Percentiles rank a stretch among this genome's conserved stretches.
Conservation (phyloP, 2,113 vertebrate species). For the Chloebia gouldiae region DNA sequence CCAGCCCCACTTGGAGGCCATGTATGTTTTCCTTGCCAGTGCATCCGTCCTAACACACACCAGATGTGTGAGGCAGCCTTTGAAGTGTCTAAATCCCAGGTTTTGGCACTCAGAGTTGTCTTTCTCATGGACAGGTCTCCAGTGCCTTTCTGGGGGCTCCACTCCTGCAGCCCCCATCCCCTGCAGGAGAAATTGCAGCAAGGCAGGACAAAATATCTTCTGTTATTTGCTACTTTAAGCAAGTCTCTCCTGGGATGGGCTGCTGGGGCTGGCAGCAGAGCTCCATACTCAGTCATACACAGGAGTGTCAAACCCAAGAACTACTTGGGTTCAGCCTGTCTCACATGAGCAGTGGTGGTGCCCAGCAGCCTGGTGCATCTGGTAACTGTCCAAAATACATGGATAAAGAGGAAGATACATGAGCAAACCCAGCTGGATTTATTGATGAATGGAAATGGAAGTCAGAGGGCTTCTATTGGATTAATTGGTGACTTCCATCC, state of each 20-base stretch:
- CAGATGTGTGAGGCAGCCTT: conserved; percentile 56
- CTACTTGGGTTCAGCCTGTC: neutral
- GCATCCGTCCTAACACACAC: conserved; percentile 41
- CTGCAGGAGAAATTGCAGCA: neutral
- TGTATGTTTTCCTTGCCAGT: conserved; percentile 44
- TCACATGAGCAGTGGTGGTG: neutral
- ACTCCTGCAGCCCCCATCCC: neutral
- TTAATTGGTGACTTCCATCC: neutral
- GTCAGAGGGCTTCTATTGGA: neutral
- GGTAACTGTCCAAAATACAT: neutral
- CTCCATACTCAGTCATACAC: neutral
- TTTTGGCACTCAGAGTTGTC: conserved; percentile 21
- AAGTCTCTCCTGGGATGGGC: neutral
- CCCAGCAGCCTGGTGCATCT: neutral
- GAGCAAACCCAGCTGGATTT: neutral
- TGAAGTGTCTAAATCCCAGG: conserved; percentile 55
- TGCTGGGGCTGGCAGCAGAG: neutral
- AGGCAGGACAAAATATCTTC: neutral
- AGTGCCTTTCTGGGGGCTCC: neutral
- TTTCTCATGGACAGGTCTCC: neutral
- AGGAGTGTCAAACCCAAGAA: neutral
- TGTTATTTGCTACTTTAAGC: neutral
- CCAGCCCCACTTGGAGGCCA: neutral
- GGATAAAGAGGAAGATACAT: neutral
- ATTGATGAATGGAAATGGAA: neutral